Base-by-base conservation (phyloP, 2,797 vertebrate species). In the Chiloscyllium punctatum region DNA sequence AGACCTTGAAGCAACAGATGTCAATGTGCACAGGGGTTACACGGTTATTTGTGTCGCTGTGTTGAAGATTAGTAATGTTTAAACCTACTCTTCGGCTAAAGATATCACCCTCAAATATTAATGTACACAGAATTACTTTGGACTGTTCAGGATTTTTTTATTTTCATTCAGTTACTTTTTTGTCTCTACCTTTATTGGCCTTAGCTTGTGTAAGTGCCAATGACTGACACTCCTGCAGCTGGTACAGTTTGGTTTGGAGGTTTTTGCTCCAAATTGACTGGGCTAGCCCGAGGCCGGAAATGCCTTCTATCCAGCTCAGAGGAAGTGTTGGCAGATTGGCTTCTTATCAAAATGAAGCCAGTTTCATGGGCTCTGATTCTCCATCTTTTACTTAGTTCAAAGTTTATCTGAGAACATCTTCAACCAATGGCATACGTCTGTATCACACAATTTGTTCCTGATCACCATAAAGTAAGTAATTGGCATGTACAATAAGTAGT, bases 31-130 rank as follows among this genome's bases (percentile, higher is more conserved):
- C 42, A 48, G 4, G n/a, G 23, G 2, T 37, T 92, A 25, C 62
- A 42, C 25, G 25, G 90, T n/a, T 92, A 42, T 92, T 42, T 92
- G 62, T 92, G 2, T 66, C 23, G 42, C 62, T 69, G 21, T 13
- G 90, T n/a, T 69, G 62, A 92, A 21, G 62, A 92, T 37, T 11
- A 92, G 62, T 6, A 69, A 25, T 25, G 4, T 25, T 69, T 68
- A 68, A 66, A 92, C 18, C 57, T 66, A 68, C 62, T 33, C 57
- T 68, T 68, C 7, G 66, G 62, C 6, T 37, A 25, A n/a, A 92
- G 90, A 92, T 92, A 62, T 42, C 21, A 92, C n/a, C 68, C 90
- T 37, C 88, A 68, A 92, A 92, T 68, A 91, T 21, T n/a, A 92
- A 9, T 37, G 37, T 84, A 25, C 25, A 42, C 7, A 48, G 82